Evolutionary conservation across 2,888 invertebrate species (phyloP), one percentile per base, ranked within the genome.

Genomic region (Sphaerolaimus hirsutus): DNA sequence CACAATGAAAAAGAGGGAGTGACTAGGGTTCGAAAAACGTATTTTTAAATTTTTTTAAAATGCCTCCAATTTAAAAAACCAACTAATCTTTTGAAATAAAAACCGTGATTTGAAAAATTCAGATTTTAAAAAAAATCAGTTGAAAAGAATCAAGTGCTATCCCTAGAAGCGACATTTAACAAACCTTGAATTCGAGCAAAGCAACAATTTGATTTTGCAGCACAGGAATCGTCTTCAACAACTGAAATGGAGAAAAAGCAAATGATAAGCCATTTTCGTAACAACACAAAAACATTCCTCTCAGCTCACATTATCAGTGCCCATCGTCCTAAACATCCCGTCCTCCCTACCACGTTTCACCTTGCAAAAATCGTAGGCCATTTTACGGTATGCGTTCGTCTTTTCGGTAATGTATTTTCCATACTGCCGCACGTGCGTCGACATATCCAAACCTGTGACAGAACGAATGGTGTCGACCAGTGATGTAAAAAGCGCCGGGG

Each of bases 301-400:
- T 14, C 37, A 40, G n/a, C 53, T 51, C 54, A 68, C 68, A 59
- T 91, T 89, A 66, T 97, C 93, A 35, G 87, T 79, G 62, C 81
- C 81, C 91, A 97, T 93, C 64, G 84, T 87, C 54, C 93, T 75
- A 53, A 97, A 72, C 49, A 87, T 79, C 29, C 93, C 93, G 68
- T 93, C 93, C 61, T 93, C 91, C 67, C 91, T 87, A 83, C 97
- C 93, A 64, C 97, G 74, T 70, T 93, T 97, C 46, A 93, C 87
- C 76, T 97, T 99, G 74, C 97, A 97, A 73, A 99, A 97, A 70
- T 99, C 97, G 68, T 93, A 97, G 55, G 97, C 97, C 62, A 93
- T 91, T 48, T 82, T 80, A 68, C 97, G 77, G 73, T 99, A 99
- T 12, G 93, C 89, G 56, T 87, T 74, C 45, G 93, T 89, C 72